A percentile compares a stretch with the other conserved stretches of the same genome.
Evolutionary conservation across 37 sponge, comb jelly and placozoan species (phyloP).

Genomic region (Crambe crambe): DNA sequence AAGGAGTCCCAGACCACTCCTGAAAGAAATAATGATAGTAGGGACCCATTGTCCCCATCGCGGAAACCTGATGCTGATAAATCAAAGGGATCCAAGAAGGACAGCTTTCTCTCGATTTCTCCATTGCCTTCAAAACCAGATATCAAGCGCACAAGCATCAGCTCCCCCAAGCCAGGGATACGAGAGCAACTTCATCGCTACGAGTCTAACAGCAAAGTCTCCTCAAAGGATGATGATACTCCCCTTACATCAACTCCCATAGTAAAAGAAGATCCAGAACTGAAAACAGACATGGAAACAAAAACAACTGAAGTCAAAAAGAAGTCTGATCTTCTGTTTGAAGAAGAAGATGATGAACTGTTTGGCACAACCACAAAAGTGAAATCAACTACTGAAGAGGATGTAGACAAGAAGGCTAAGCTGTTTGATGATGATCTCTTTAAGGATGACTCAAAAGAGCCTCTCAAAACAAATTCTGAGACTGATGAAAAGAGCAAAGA

Average conservation of each 20-base stretch:
- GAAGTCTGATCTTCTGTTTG: background rate
- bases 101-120: background rate
- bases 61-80: background rate
- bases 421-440: conserved; percentile 57
- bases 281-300: background rate
- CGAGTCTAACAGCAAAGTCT: conserved; percentile 1
- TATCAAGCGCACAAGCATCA: background rate
- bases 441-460: background rate
- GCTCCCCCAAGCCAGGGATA: background rate
- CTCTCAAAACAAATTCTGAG: background rate
- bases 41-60: background rate
- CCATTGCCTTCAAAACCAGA: background rate
- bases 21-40: background rate
- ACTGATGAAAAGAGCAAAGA: background rate
- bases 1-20: background rate
- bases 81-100: background rate
- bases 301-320: background rate
- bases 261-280: background rate
- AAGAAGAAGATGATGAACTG: conserved; percentile 10
- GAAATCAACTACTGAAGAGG: background rate
- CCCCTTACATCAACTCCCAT: background rate
- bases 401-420: background rate
- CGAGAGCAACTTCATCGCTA: background rate
- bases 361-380: background rate
- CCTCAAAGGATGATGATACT: background rate